A percentile compares a stretch with the other conserved stretches of the same genome.
Conservation (phyloP, 1,140 invertebrate genomes). For the Leptestheria dahalacensis region DNA sequence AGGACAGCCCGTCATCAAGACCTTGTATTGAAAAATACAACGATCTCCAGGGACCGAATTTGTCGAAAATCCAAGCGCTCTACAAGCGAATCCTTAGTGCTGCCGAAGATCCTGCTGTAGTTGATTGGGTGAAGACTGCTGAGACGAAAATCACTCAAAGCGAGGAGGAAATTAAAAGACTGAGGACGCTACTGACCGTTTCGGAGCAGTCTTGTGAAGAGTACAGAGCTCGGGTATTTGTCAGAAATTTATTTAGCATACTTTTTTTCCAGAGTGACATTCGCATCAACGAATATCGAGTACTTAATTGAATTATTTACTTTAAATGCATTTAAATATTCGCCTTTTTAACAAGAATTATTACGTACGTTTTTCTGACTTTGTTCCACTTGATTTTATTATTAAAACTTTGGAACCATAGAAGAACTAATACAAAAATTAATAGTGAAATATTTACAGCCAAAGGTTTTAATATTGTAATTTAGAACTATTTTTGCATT, state of each 20-base stretch:
- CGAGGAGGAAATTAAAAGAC: neutral
- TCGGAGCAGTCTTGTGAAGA: neutral
- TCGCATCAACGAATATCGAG: no score
- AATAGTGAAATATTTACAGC: no score
- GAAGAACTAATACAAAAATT: no score
- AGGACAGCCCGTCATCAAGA: neutral
- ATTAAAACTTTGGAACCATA: no score
- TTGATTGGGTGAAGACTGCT: constrained; percentile 7
- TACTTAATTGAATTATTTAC: no score
- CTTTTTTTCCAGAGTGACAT: no score
- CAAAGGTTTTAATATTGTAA: neutral
- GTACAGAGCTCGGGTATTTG: neutral
- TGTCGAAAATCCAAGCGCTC: constrained; percentile 4
- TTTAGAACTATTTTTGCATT: neutral
- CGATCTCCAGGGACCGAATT: neutral
- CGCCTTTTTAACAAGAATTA: no score
- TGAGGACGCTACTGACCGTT: neutral
- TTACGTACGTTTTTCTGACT: no score
- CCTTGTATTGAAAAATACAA: constrained; percentile 1
- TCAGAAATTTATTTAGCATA: no score
- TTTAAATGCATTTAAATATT: no score
- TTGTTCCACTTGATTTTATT: no score
- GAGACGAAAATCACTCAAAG: constrained; percentile 1
- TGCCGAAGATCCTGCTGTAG: constrained; percentile 4
- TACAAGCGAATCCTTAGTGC: constrained; percentile 1